Evolutionary conservation across 1,140 invertebrate genomes (phyloP).

Genomic region (Calosoma granatense): DNA sequence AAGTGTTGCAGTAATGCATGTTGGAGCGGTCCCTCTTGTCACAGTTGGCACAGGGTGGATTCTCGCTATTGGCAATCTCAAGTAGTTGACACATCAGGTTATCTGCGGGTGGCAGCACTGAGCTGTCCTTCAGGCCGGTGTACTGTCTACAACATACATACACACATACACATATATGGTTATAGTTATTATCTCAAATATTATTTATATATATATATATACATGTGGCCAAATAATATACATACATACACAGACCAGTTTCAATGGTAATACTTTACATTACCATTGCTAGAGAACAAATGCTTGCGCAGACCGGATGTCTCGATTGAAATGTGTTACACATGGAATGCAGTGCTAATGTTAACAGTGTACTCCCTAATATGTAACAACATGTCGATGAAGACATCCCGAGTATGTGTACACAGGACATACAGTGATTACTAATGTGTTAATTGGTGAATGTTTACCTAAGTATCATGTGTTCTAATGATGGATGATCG

Average conservation of each 20-base stretch:
- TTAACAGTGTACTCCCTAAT: not conserved
- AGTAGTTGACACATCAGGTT: conserved; percentile 52
- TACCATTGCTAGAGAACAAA: too few species aligned
- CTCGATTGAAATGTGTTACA: too few species aligned
- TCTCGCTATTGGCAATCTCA: conserved; percentile 53
- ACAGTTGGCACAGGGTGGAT: conserved; percentile 59
- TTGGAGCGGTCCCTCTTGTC: conserved; percentile 53
- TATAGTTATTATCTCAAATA: not conserved
- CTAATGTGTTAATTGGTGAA: too few species aligned
- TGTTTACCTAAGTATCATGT: not conserved
- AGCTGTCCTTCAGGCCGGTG: conserved; percentile 48
- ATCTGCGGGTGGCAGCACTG: conserved; percentile 47
- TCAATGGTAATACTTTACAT: too few species aligned
- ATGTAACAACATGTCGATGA: not conserved
- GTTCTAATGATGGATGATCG: not conserved
- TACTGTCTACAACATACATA: conserved; percentile 38
- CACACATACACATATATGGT: conserved; percentile 11
- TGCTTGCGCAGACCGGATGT: too few species aligned
- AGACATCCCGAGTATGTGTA: too few species aligned
- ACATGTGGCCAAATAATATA: too few species aligned
- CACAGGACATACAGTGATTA: too few species aligned
- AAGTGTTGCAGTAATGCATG: conserved; percentile 62
- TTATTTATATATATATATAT: not conserved
- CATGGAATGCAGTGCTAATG: not conserved
- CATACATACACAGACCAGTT: too few species aligned